Base-by-base conservation (phyloP, 2,797 vertebrate species). In the Phoeniculus purpureus region DNA sequence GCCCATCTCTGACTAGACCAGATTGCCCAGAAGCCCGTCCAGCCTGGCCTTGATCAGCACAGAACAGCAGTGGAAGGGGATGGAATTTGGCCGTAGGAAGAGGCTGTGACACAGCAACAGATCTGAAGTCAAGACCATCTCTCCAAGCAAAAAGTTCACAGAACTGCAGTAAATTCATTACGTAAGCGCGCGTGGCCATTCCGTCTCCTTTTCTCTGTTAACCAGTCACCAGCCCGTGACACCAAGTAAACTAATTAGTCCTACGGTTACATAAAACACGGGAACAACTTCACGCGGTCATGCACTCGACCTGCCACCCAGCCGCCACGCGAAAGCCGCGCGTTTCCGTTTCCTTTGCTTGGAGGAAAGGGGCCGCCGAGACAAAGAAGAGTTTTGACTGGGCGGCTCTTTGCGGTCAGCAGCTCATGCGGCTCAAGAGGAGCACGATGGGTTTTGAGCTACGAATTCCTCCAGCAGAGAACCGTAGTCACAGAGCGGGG, bases 91-190 rank as follows among this genome's bases (percentile, higher is more conserved):
- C 40, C 45, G 47, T 31, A 52, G n/a, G 20, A 48, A 77, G 29
- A 20, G 77, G 70, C 20, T 78, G 68, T 81, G 50, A 75, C n/a
- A 29, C 0, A 52, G 47, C 18, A 79, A 17, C 79, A 74, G 51
- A 61, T 18, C 64, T 77, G 82, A 90, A 89, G 55, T 68, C 92
- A 90, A 65, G 96, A 97, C 97, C 97, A 98, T 97, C 93, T 97
- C 97, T 97, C 97, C 95, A 98, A 98, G 97, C 97, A 98, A 97
- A 97, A 95, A 80, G 94, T 97, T 97, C 95, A 85, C 4, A 89
- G 87, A 94, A 67, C 23, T 81, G 81, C 54, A 94, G 55, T 77
- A 80, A 81, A 96, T 85, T 83, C 55, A 90, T 81, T 92, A 85
- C 18, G 88, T 64, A 94, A 95, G 83, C 85, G 93, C 92, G 96